These are phyloP conservation scores for Alectura lathami DNA, from an alignment of 2,113 vertebrate genomes.

Conservation along the genomic window DNA sequence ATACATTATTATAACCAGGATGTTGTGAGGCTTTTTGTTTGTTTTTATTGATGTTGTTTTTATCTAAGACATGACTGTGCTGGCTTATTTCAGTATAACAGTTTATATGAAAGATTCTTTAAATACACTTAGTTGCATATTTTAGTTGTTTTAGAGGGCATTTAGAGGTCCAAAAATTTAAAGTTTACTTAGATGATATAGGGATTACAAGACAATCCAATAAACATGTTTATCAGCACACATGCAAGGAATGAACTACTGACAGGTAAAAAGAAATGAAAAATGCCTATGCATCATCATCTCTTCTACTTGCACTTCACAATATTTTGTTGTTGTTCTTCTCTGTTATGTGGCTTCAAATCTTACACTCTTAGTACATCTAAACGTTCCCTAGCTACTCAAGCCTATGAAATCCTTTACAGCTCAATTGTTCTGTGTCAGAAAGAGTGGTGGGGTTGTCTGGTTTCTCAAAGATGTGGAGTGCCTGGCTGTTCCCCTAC, in stretches of 20 bases:
- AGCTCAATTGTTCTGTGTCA: neutral
- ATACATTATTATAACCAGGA: neutral
- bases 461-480: neutral
- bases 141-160: neutral
- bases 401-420: neutral
- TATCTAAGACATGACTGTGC: neutral
- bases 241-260: neutral
- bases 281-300: neutral
- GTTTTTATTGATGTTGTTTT: neutral
- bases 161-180: rapidly evolving
- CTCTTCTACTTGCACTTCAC: neutral
- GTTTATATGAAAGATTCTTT: neutral
- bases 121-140: neutral
- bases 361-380: neutral
- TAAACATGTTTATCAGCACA: neutral
- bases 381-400: neutral
- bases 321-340: neutral
- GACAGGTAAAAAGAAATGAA: neutral
- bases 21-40: neutral
- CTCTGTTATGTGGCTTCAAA: neutral
- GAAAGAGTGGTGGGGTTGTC: neutral
- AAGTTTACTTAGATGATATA: neutral
- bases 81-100: neutral
- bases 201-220: too few relatives aligned
- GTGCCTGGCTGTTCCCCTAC: neutral